phyloP scores from a whole-genome alignment of 2,888 invertebrate genomes.

The Tryphoninae sp. region DNA sequence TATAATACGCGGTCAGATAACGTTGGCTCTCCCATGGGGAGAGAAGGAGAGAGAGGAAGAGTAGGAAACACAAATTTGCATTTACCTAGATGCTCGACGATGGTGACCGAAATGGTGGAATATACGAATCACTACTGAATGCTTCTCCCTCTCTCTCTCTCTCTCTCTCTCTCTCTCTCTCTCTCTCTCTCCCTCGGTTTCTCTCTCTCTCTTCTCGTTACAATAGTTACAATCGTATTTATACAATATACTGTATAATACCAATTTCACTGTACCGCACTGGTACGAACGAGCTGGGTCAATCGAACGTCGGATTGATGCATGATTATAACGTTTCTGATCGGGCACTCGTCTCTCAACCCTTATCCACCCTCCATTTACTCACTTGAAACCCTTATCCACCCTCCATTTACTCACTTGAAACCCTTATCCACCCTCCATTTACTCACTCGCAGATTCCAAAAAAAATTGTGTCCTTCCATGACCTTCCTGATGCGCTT shows the following conservation, averaged over 20 bases:
- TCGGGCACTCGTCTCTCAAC: too few species aligned
- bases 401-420: too few species aligned
- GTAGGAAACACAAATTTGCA: slow-evolving; percentile 65
- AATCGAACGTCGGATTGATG: too few species aligned
- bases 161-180: slow-evolving; percentile 11
- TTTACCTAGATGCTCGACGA: slow-evolving; percentile 55
- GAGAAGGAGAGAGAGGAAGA: slow-evolving; percentile 36
- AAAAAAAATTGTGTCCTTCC: too few species aligned
- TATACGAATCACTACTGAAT: neutral
- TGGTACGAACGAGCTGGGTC: too few species aligned
- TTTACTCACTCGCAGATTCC: too few species aligned
- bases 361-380: too few species aligned
- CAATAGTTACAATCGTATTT: neutral
- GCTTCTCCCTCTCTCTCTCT: slow-evolving; percentile 4
- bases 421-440: too few species aligned
- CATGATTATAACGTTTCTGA: too few species aligned
- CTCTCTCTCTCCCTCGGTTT: neutral
- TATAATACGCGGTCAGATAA: slow-evolving; percentile 3
- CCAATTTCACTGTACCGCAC: too few species aligned
- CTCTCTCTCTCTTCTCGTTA: neutral
- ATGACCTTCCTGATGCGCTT: too few species aligned
- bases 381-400: too few species aligned
- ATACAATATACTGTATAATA: neutral
- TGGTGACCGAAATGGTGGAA: slow-evolving; percentile 29
- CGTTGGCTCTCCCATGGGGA: slow-evolving; percentile 36